Conservation (phyloP, 2,113 vertebrate species). For the Sinocyclocheilus anophthalmus region DNA sequence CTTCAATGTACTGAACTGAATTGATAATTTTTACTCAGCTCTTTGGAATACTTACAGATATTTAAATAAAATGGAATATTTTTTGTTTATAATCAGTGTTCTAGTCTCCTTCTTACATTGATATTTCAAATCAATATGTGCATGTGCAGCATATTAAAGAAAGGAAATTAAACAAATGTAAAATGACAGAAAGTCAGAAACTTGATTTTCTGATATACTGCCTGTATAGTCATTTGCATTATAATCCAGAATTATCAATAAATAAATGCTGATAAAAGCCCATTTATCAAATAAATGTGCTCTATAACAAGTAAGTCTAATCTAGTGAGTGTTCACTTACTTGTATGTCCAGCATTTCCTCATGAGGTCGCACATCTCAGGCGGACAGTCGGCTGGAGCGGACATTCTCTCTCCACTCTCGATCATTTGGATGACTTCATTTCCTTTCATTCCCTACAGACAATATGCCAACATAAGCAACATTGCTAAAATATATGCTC, state of each 20-base stretch:
- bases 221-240: no score
- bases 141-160: background rate
- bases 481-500: background rate
- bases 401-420: conserved; percentile 87
- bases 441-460: conserved; percentile 92
- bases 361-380: conserved; percentile 91
- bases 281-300: background rate
- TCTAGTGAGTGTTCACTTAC: conserved; percentile 74
- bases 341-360: conserved; percentile 91
- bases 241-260: background rate
- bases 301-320: background rate
- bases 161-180: no score
- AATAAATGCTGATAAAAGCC: background rate
- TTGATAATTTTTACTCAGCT: no score
- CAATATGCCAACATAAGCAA: background rate
- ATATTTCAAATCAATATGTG: no score
- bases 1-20: background rate
- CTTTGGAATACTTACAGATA: no score
- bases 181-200: no score
- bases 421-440: conserved; percentile 90
- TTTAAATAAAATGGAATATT: no score
- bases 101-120: no score
- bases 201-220: no score
- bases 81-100: no score
- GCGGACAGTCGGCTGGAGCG: conserved; percentile 80